A percentile compares a stretch with the other conserved stretches of the same genome.
These are phyloP conservation scores for Teleiodes luculella DNA, from an alignment of 2,888 invertebrate species.

Conservation along the genomic window DNA sequence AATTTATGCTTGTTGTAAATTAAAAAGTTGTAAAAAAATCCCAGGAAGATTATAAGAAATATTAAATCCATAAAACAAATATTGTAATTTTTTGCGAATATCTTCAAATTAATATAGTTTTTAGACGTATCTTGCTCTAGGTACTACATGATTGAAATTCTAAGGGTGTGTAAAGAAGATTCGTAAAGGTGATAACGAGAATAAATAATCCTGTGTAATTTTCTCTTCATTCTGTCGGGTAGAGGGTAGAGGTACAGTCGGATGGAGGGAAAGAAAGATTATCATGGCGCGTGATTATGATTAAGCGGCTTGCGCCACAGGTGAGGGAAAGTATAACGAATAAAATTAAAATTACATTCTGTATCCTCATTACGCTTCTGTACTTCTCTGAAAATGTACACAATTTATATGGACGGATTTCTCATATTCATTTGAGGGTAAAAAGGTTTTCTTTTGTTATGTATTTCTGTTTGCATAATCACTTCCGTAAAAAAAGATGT, in stretches of 20 bases:
- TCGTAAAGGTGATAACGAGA: conserved; percentile 45
- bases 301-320: conserved; percentile 43
- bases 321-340: conserved; percentile 46
- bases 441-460: neutral
- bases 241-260: conserved; percentile 15
- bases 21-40: conserved; percentile 1
- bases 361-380: conserved; percentile 46
- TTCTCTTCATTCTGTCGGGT: conserved; percentile 48
- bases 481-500: no score
- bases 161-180: conserved; percentile 35
- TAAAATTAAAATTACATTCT: conserved; percentile 62
- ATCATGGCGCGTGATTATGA: conserved; percentile 63
- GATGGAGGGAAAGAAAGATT: conserved; percentile 41
- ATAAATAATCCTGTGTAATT: conserved; percentile 54
- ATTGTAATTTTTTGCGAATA: no score
- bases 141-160: conserved; percentile 13
- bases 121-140: no score
- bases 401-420: neutral
- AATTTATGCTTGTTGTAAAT: conserved; percentile 23
- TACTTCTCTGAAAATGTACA: conserved; percentile 33
- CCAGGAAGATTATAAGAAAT: no score
- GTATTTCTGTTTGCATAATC: no score
- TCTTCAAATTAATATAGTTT: no score
- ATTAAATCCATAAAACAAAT: no score
- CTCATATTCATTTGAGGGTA: neutral